Percentiles rank a stretch among this genome's conserved stretches.
phyloP scores from a whole-genome alignment of 2,888 invertebrate species.

The Alloscopus bannaensis region DNA sequence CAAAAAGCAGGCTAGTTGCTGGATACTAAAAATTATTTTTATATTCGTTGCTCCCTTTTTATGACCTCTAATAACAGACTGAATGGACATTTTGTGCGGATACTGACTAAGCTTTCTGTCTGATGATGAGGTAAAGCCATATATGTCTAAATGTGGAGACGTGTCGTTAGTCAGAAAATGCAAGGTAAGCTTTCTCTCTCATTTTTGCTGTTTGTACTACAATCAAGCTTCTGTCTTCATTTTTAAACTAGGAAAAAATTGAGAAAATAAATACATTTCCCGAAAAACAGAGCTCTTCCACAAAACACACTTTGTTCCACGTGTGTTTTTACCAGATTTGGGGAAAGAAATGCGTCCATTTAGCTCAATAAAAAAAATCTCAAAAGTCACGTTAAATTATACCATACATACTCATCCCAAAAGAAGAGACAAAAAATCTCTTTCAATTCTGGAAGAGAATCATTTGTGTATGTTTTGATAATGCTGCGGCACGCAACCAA shows the following conservation, averaged over 20 bases:
- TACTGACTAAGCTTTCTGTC: conserved; percentile 22
- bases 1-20: conserved; percentile 16
- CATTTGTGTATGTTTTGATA: conserved; percentile 48
- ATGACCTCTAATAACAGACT: conserved; percentile 59
- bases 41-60: conserved; percentile 42
- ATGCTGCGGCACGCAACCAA: conserved; percentile 52
- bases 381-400: too few relatives aligned
- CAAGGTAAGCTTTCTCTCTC: too few relatives aligned
- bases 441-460: conserved; percentile 28
- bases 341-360: conserved; percentile 1
- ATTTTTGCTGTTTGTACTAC: conserved; percentile 51
- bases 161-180: conserved; percentile 43
- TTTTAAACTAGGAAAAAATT: background rate
- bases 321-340: conserved; percentile 17
- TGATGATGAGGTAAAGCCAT: conserved; percentile 24
- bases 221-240: conserved; percentile 51
- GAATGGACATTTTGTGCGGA: conserved; percentile 47
- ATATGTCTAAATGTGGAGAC: conserved; percentile 27
- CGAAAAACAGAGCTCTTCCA: conserved; percentile 24
- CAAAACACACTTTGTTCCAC: background rate
- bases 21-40: conserved; percentile 22
- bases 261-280: conserved; percentile 57
- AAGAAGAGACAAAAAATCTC: too few relatives aligned
- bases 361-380: too few relatives aligned
- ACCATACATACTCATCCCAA: too few relatives aligned